These are phyloP conservation scores for Xiphophorus hellerii DNA, from an alignment of 2,113 vertebrate genomes.

Conservation along the genomic window DNA sequence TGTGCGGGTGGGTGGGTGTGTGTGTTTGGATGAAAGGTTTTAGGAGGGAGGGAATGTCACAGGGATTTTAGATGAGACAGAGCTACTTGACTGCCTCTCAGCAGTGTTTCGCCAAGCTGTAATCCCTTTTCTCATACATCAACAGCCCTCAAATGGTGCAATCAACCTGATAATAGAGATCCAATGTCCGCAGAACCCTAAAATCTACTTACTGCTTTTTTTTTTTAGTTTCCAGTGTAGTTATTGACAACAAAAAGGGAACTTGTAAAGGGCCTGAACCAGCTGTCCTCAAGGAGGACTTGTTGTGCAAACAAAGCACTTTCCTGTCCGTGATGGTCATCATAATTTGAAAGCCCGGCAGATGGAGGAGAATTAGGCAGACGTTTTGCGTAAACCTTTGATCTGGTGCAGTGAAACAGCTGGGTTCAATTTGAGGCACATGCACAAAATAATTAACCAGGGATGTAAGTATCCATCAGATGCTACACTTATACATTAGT, in stretches of 20 bases:
- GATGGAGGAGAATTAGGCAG: slow-evolving; percentile 32
- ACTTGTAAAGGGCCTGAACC: slow-evolving; percentile 53
- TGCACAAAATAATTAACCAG: slow-evolving; percentile 13
- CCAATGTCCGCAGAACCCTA: slow-evolving; percentile 31
- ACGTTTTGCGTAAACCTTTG: slow-evolving; percentile 46
- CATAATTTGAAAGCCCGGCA: background rate
- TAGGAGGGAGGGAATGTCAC: slow-evolving; percentile 2
- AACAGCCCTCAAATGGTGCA: slow-evolving; percentile 13
- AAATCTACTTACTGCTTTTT: slow-evolving; percentile 42
- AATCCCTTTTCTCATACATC: slow-evolving; percentile 42
- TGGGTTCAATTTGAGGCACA: slow-evolving; percentile 15
- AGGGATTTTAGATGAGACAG: slow-evolving; percentile 21
- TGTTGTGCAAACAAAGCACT: slow-evolving; percentile 11
- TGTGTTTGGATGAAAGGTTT: slow-evolving; percentile 15
- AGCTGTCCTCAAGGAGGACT: slow-evolving; percentile 43
- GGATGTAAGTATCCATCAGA: slow-evolving; percentile 7
- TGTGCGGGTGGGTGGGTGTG: background rate
- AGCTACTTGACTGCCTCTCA: slow-evolving; percentile 44
- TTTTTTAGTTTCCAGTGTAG: slow-evolving; percentile 30
- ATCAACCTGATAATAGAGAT: slow-evolving; percentile 42
- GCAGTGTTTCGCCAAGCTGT: slow-evolving; percentile 35
- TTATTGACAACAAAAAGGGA: slow-evolving; percentile 51
- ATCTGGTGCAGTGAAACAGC: slow-evolving; percentile 39
- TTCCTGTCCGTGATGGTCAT: background rate
- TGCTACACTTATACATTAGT: background rate